These are phyloP conservation scores for Melolontha melolontha DNA, from an alignment of 2,888 invertebrate genomes.

Conservation along the genomic window DNA sequence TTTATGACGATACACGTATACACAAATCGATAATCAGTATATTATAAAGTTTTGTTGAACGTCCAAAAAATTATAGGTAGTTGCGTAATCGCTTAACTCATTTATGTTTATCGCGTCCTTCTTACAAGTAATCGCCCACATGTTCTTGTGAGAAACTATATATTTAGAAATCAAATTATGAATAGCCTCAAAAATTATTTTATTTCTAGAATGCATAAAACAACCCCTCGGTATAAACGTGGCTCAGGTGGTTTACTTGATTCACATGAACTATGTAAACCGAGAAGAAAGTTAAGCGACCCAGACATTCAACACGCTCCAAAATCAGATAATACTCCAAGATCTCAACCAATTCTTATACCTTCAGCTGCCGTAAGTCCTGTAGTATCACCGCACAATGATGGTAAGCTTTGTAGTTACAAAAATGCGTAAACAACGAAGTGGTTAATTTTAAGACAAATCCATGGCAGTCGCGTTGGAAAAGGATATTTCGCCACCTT, in stretches of 20 bases:
- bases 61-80: no score
- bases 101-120: no score
- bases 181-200: no score
- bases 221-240: conserved; percentile 75
- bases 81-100: no score
- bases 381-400: conserved; percentile 59
- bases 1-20: no score
- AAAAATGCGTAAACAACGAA: background rate
- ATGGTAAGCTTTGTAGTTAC: conserved; percentile 53
- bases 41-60: no score
- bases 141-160: no score
- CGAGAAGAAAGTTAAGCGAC: conserved; percentile 87
- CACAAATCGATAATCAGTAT: no score
- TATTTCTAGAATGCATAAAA: conserved; percentile 37
- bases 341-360: conserved; percentile 64
- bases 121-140: no score
- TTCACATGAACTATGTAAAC: conserved; percentile 65
- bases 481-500: conserved; percentile 68
- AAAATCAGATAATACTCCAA: conserved; percentile 39
- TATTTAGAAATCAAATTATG: no score
- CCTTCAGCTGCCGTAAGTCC: conserved; percentile 61
- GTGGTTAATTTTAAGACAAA: conserved; percentile 21
- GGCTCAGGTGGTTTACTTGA: conserved; percentile 77
- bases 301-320: conserved; percentile 82
- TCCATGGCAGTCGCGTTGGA: conserved; percentile 58